Evolutionary conservation across 2,113 vertebrate species (phyloP), one percentile per base, ranked within the genome.

Genomic region (Nestor notabilis): DNA sequence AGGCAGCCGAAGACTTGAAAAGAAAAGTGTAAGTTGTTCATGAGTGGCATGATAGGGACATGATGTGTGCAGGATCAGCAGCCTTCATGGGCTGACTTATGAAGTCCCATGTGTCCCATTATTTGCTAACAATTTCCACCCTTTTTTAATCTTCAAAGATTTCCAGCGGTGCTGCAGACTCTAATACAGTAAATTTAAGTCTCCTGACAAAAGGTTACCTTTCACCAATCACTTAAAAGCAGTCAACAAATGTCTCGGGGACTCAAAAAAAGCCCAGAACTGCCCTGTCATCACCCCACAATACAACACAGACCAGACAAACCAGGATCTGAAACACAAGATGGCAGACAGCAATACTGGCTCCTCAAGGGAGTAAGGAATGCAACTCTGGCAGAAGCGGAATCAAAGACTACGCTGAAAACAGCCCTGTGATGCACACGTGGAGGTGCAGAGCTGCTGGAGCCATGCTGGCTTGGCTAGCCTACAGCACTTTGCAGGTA

Each of bases 371-470:
- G 39, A 35, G 12, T 17, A 35, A 79, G 25, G 5, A 39, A 79
- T 10, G 33, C 33, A 64, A 25, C 21, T 87, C 35, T 61, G n/a
- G 8, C 41, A 78, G 65, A 11, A 55, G 46, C 5, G 31, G 19
- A 84, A 41, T 52, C 60, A 37, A 82, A 78, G 27, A 37, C 9
- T 31, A 33, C 13, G 50, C 8, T 10, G 33, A 56, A 44, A 69
- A 24, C 5, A 46, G 19, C 19, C 37, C 47, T 75, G n/a, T 1
- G 2, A 53, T 53, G 19, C 8, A 55, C 21, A 39, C 1, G 1
- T 33, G 13, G 10, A 65, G 15, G 9, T 27, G n/a, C 29, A 53
- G 39, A 43, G 24, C 43, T 85, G 21, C 33, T 46, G 33, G 13
- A 87, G 21, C 12, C 31, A 8, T 15, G 27, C 28, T 69, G 68